Conservation (phyloP, 2,113 vertebrate species). For the Herpailurus yagouaroundi region DNA sequence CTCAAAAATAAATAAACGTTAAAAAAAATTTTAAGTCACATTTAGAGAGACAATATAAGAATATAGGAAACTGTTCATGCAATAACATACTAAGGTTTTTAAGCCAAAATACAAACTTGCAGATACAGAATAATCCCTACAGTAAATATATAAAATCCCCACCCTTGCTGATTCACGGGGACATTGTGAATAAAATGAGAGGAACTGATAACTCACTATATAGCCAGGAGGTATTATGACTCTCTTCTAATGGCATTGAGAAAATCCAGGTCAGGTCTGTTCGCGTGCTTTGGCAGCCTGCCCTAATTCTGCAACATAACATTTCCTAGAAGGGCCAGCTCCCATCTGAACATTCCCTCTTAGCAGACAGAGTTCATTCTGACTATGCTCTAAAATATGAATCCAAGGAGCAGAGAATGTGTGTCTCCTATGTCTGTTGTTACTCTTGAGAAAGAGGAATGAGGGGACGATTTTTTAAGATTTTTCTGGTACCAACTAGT, state of each 20-base stretch:
- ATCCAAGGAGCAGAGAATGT: not conserved
- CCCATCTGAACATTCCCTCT: not conserved
- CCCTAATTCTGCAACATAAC: constrained; percentile 6
- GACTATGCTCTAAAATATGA: constrained; percentile 7
- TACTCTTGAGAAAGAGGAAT: constrained; percentile 2
- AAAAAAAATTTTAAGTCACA: no score
- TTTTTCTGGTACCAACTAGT: not conserved
- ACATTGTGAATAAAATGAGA: not conserved
- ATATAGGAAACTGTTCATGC: not conserved
- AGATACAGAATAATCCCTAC: not conserved
- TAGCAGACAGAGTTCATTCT: constrained; percentile 11
- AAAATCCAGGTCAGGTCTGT: constrained; percentile 46
- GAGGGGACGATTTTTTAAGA: not conserved
- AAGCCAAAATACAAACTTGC: constrained; percentile 11
- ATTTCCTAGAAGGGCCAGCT: constrained; percentile 30
- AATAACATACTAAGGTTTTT: not conserved
- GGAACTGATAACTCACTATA: not conserved
- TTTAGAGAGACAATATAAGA: not conserved
- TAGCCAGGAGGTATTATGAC: not conserved
- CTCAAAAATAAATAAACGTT: no score
- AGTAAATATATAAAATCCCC: not conserved
- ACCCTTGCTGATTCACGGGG: not conserved
- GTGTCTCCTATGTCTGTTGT: not conserved
- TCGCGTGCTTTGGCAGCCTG: not conserved
- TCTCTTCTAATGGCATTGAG: not conserved